Base-by-base conservation (phyloP, 2,797 vertebrate species). In the Threskiornis aethiopicus region DNA sequence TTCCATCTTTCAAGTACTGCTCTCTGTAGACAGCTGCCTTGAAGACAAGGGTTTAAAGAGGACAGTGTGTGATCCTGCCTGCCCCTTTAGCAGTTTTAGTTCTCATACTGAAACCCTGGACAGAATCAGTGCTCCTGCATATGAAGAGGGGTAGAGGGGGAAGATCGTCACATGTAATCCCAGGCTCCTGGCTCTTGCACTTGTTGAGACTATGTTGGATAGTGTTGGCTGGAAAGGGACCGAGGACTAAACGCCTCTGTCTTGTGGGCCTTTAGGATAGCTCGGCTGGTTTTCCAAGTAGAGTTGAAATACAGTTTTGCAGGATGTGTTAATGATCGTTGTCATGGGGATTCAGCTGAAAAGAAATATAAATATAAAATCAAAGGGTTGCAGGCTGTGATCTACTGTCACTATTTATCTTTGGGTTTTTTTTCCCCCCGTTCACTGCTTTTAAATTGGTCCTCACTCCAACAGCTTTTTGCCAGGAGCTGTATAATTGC, bases 341-440 rank as follows among this genome's bases (percentile, higher is more conserved):
- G 94, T 86, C 95, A 97, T 87, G 87, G 93, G 89, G 79, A 96
- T 91, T 90, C 71, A 91, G 57, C 59, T 75, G 86, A 87, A 94
- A 96, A 95, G 78, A 94, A 94, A 92, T 75, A 62, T 64, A 90
- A 76, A 89, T 92, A 80, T 73, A 89, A 87, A 91, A 90, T 95
- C 54, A 93, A 92, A 95, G 65, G 41, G 17, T 51, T 89, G 24
- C 87, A 76, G 93, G n/a, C 76, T 95, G 57, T 91, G 84, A 91
- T 94, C 89, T 81, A 31, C 89, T 95, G 91, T 95, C 87, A 93
- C 29, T 92, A 31, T 89, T 87, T 92, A 26, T 81, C 81, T 90
- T 93, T 70, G 47, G 0, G 1, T 0, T 31, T 33, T 33, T 66
- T 39, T n/a, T 26, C 7, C 37, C 1, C 14, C 13, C 1, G 1